Base-by-base conservation (phyloP, 2,797 vertebrate species). In the Silurus lanzhouensis region DNA sequence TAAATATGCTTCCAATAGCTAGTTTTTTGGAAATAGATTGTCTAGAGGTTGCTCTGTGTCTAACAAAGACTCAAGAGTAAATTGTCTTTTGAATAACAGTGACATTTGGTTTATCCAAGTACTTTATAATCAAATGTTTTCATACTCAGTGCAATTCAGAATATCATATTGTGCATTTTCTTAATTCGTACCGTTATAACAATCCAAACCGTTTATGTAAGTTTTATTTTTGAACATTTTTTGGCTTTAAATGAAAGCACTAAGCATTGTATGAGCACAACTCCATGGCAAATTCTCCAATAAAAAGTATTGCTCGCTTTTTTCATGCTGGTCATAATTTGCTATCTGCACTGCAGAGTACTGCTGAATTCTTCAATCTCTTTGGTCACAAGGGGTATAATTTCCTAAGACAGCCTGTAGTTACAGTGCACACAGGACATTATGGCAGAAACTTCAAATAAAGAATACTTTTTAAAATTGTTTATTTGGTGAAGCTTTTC, bases 141-240 rank as follows among this genome's bases (percentile, higher is more conserved):
- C 55, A 13, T 38, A 38, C n/a, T 60, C 9, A 27, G 25, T 78
- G 57, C 5, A 19, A 60, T 78, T 20, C 55, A 60, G 27, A 13
- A 14, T 13, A 60, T 77, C 27, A 31, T 8, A 20, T 38, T 60
- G 75, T 2, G 5, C 38, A 38, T 22, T 48, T 52, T 76, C 19
- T 20, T 17, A 12, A 31, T 57, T 76, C n/a, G 57, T 38, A 77
- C 17, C 5, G 38, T 58, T 20, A 60, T 31, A 77, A 22, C 25
- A 77, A 58, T 22, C 75, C 13, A 60, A 81, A 63, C 22, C 60
- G 74, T 64, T 77, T 87, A 64, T 27, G 31, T 60, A 60, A 82
- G 77, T 89, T 89, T 5, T 72, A 86, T 90, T 80, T 86, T 86
- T 91, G 92, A 88, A 90, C 88, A 90, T 88, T 92, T 87, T 88